Base-by-base conservation (phyloP, 2,113 vertebrate species). In the Isichthys henryi region DNA sequence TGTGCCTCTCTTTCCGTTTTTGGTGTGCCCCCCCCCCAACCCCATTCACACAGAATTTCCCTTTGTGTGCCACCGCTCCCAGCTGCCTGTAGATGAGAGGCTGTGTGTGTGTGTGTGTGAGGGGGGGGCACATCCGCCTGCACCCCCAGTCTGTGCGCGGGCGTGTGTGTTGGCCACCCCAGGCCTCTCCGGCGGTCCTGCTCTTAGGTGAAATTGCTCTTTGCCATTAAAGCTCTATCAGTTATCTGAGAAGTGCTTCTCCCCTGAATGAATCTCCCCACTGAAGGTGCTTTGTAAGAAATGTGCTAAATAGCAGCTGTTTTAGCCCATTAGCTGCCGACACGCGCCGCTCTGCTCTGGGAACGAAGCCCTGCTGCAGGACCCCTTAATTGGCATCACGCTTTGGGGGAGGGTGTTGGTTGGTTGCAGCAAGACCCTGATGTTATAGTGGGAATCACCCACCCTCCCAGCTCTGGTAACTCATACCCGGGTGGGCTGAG, bases 171-270 rank as follows among this genome's bases (percentile, higher is more conserved):
- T n/a, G 45, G 27, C 19, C n/a, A 27, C n/a, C 66, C 6, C 45
- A 31, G 3, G 17, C 52, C 82, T 13, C 83, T 49, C 52, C 7
- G 52, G 89, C 53, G 84, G 49, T 62, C 27, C 70, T 15, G 66
- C 52, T 80, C 62, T 88, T 58, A 53, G 86, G 77, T 8, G 56
- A 90, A 85, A 86, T 85, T 88, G 90, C 90, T 90, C 88, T 90
- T 88, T 90, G 90, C 90, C 90, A 90, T 90, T 90, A 90, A 88
- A 90, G 87, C 90, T 84, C 90, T 88, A 90, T 90, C 89, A 90
- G 90, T 90, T 90, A 90, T 70, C 74, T 66, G 87, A 90, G 52
- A 85, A 90, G 90, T 88, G 87, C 90, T 49, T 87, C 0, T 13
- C 90, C 80, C 3, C 80, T 90, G 66, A 86, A 90, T 90, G 88